A percentile compares a stretch with the other conserved stretches of the same genome.
Conservation (phyloP, 2,113 vertebrate species). For the Elephas maximus region DNA sequence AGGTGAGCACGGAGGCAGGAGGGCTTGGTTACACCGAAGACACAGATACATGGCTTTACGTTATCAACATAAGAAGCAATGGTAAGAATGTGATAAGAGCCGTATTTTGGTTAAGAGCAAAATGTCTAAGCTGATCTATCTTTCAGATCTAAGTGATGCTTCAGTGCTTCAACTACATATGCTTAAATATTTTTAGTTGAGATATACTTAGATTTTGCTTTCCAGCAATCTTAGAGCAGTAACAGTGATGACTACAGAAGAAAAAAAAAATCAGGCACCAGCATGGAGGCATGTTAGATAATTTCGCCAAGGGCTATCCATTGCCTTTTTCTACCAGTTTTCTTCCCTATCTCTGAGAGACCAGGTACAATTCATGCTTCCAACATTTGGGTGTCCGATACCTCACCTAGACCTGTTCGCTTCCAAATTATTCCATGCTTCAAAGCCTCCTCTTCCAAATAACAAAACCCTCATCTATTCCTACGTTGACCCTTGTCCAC, state of each 20-base stretch:
- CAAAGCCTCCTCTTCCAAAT: conserved; percentile 14
- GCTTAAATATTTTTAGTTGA: conserved; percentile 67
- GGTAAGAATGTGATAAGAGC: conserved; percentile 11
- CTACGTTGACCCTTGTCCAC: background rate
- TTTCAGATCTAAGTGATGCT: conserved; percentile 60
- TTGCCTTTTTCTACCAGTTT: background rate
- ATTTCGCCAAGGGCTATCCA: background rate
- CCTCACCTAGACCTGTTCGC: background rate
- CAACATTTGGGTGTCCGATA: background rate
- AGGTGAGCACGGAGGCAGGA: background rate
- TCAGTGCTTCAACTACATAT: conserved; percentile 36
- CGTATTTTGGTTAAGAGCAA: conserved; percentile 48
- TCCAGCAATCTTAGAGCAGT: conserved; percentile 56
- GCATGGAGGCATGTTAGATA: background rate
- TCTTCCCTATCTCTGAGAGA: background rate
- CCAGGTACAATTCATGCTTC: background rate
- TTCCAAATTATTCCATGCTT: background rate
- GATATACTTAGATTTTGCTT: conserved; percentile 53
- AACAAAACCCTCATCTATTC: conserved; percentile 8
- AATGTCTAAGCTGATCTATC: conserved; percentile 44
- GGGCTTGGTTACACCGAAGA: background rate
- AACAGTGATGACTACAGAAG: conserved; percentile 14
- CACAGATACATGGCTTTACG: background rate
- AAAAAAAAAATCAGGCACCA: background rate
- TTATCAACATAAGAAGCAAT: background rate